phyloP scores from a whole-genome alignment of 1,140 invertebrate genomes.

The Lamellibrachia luymesi region DNA sequence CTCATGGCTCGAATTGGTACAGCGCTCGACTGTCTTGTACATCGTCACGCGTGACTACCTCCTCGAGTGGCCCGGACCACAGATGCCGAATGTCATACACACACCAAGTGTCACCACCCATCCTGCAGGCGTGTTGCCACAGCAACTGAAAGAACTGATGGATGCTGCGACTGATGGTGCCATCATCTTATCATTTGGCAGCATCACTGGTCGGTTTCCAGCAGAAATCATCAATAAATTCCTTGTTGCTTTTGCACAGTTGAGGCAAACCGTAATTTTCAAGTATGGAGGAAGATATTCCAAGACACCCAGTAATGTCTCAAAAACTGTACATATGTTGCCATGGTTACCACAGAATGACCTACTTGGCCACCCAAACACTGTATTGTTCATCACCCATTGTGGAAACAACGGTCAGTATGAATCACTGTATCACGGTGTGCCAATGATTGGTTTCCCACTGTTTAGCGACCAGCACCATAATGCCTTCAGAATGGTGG shows the following conservation, averaged over 20 bases:
- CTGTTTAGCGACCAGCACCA: slow-evolving; percentile 45
- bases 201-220: slow-evolving; percentile 9
- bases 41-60: background rate
- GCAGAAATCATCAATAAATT: slow-evolving; percentile 43
- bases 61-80: slow-evolving; percentile 11
- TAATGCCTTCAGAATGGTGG: slow-evolving; percentile 44
- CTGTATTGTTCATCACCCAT: slow-evolving; percentile 26
- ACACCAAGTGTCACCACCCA: background rate
- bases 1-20: background rate
- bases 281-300: slow-evolving; percentile 59
- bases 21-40: background rate
- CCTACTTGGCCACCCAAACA: slow-evolving; percentile 62
- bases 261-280: slow-evolving; percentile 59
- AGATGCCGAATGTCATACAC: slow-evolving; percentile 12
- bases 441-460: slow-evolving; percentile 27
- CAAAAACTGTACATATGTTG: slow-evolving; percentile 64
- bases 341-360: slow-evolving; percentile 70
- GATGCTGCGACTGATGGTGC: background rate
- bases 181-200: slow-evolving; percentile 23
- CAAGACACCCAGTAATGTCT: slow-evolving; percentile 12
- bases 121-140: slow-evolving; percentile 8
- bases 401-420: slow-evolving; percentile 28
- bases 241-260: slow-evolving; percentile 56
- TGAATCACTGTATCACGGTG: slow-evolving; percentile 31
- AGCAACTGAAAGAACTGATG: slow-evolving; percentile 9